Base-by-base conservation (phyloP, 2,888 invertebrate species). In the Platycheirus rosarum region DNA sequence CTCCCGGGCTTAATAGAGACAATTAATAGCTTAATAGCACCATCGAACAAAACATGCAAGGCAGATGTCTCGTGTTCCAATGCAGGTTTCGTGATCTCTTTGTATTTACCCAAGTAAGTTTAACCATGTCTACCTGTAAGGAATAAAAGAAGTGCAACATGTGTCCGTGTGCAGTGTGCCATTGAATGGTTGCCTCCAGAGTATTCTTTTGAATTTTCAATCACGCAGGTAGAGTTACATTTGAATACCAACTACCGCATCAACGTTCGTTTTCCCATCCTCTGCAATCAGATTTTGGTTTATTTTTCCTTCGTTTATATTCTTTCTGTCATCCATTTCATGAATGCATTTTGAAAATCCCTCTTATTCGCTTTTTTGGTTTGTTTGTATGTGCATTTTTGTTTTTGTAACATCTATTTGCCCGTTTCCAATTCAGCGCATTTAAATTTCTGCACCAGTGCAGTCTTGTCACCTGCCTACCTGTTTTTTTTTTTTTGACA, bases 221-320 rank as follows among this genome's bases (percentile, higher is more conserved):
- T 76, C 80, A 82, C 80, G 66, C 80, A 82, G 80, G 80, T 82
- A 76, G 53, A 53, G 42, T 60, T 60, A 23, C 70, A 74, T 77
- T 71, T 55, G 63, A 37, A 70, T 51, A 37, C 37, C 51, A 35
- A 57, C 16, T 13, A 71, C 37, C 18, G 35, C 40, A 29, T 51
- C 51, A 32, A 32, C 16, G 16, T 51, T 20, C 18, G 2, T 18
- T 49, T 13, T 18, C 26, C 9, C 44, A 37, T 66, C 20, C 35
- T 40, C 18, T 65, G 37, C 75, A 75, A 76, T 76, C 69, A 70
- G 70, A 80, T 65, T 70, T 69, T 44, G n/a, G n/a, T n/a, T 63
- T 20, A 8, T 49, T 49, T 60, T 40, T 68, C 18, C 35, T 20
- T n/a, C 0, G 18, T 35, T 18, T 1, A 0, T 8, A n/a, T 49